Evolutionary conservation across 2,797 vertebrate species (phyloP), one percentile per base, ranked within the genome.

Genomic region (Distichodus sexfasciatus): DNA sequence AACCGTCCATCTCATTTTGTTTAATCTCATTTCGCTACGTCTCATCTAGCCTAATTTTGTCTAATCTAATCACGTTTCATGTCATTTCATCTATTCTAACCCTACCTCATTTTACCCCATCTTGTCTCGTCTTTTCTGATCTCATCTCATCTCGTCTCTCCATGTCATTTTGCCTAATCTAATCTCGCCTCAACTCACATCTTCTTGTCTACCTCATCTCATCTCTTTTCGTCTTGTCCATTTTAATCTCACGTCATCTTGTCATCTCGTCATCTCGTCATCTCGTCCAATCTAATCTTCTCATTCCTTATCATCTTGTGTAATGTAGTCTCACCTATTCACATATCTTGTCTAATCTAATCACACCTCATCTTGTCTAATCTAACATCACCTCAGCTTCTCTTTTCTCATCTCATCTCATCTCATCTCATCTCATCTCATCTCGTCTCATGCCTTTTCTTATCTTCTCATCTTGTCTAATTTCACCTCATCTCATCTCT

Each of bases 1-100:
- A 91, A 91, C 74, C 53, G 23, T 70, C 24, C 4, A 44, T 35
- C 26, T 47, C 23, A 1, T 48, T 17, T 31, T 28, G 19, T 17
- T 10, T 47, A n/a, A n/a, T n/a, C n/a, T n/a, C n/a, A n/a, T n/a
- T n/a, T n/a, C n/a, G n/a, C n/a, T n/a, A n/a, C n/a, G n/a, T n/a
- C n/a, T n/a, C n/a, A n/a, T n/a, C n/a, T n/a, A n/a, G n/a, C n/a
- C n/a, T n/a, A n/a, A n/a, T n/a, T n/a, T n/a, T n/a, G n/a, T n/a
- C n/a, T n/a, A n/a, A n/a, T n/a, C n/a, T n/a, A n/a, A n/a, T n/a
- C n/a, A n/a, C n/a, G n/a, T n/a, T n/a, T n/a, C n/a, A n/a, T n/a
- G n/a, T n/a, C n/a, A n/a, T n/a, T n/a, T n/a, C n/a, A n/a, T n/a
- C n/a, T n/a, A n/a, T 36, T 28, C 19, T 35, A 40, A 15, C 21